Evolutionary conservation across 1,140 invertebrate species (phyloP), one percentile per base, ranked within the genome.

Genomic region (Bursaphelenchus mucronatus): DNA sequence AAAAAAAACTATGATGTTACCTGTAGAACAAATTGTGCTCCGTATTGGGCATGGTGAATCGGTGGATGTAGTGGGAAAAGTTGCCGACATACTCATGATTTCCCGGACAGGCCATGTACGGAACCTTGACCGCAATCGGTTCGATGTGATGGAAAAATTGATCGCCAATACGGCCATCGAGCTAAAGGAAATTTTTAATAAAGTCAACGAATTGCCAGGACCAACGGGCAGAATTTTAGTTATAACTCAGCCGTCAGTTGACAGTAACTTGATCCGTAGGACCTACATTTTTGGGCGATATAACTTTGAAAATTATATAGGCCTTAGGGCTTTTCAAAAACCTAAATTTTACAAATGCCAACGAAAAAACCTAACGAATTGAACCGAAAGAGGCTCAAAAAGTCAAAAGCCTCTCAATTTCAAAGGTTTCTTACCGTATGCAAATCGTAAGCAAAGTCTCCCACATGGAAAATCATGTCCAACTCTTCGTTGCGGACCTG

Each of bases 71-170:
- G 40, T 74, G 73, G 17, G 66, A 56, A 55, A 74, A 74, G 45
- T 76, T 67, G 13, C 57, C 59, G n/a, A 30, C 39, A 8, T 89
- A 86, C 83, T 94, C 91, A 72, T 94, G 92, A 82, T 94, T 94
- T 52, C 91, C 92, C 58, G 89, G 87, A 71, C 88, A 88, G 1
- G 89, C 90, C 90, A 93, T 92, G 79, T 94, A 94, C 0, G 91
- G 91, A 62, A 93, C 84, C 82, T 89, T 87, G 44, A 89, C 89
- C 49, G 92, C 90, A 51, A 94, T 84, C 1, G 88, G 86, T 83
- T 93, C 87, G 67, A 94, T 88, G 83, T 90, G 88, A 39, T 87
- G 85, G 90, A 94, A 92, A 82, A 92, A 94, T 81, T 88, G 86
- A 84, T 94, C 90, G 0, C 91, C 91, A 50, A 90, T 86, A 52